These are phyloP conservation scores for Catagonus wagneri DNA, from an alignment of 2,113 vertebrate species.

Conservation along the genomic window DNA sequence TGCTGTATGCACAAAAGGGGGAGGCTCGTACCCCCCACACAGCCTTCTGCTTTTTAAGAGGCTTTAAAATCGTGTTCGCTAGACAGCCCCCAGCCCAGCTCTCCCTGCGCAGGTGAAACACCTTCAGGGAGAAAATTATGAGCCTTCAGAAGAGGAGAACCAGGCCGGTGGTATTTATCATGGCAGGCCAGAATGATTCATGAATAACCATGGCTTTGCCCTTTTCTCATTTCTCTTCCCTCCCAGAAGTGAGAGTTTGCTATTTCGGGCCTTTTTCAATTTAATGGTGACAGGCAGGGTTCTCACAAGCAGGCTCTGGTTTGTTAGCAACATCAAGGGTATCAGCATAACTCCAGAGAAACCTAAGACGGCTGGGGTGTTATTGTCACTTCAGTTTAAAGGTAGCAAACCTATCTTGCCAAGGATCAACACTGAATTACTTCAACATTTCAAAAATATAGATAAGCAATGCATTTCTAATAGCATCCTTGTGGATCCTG, in stretches of 20 bases:
- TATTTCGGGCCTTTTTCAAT: constrained; percentile 77
- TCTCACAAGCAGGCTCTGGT: constrained; percentile 64
- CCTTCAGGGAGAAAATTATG: constrained; percentile 66
- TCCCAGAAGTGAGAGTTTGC: constrained; percentile 66
- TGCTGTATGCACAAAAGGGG: constrained; percentile 60
- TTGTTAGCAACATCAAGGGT: constrained; percentile 71
- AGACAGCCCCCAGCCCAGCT: constrained; percentile 45
- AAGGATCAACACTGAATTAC: constrained; percentile 83
- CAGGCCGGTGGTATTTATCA: constrained; percentile 52
- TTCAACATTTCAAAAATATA: constrained; percentile 78
- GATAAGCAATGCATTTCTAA: constrained; percentile 83
- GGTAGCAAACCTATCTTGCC: constrained; percentile 73
- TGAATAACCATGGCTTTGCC: constrained; percentile 68
- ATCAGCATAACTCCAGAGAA: constrained; percentile 71
- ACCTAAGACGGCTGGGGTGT: neutral
- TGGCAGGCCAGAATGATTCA: constrained; percentile 56
- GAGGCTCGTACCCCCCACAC: constrained; percentile 10
- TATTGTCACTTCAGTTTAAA: constrained; percentile 80
- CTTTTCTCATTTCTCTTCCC: constrained; percentile 52
- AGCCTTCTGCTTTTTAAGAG: constrained; percentile 46
- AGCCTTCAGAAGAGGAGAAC: constrained; percentile 16
- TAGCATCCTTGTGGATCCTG: constrained; percentile 69
- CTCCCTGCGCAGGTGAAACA: constrained; percentile 68
- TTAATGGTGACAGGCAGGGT: constrained; percentile 74
- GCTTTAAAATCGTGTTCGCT: constrained; percentile 73